Base-by-base conservation (phyloP, 2,888 invertebrate species). In the Petrolisthes manimaculis region DNA sequence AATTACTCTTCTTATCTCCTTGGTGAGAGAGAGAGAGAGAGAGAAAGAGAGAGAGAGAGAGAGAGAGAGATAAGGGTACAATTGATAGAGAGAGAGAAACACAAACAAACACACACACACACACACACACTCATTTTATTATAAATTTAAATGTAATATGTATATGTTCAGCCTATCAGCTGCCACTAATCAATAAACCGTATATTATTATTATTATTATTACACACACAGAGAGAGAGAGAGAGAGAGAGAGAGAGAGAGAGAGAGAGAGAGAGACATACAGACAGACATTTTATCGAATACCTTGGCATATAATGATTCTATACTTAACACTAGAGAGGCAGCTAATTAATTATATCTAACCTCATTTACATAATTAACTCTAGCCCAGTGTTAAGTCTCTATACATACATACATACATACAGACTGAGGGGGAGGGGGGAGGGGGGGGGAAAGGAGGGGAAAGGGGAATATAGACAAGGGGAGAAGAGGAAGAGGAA, bases 311-410 rank as follows among this genome's bases (percentile, higher is more conserved):
- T 53, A 83, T 71, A 83, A 71, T 83, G 54, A 83, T 83, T 75
- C 83, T 37, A 75, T 55, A 84, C 74, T 84, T 75, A 75, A 84
- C 55, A 84, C 55, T n/a, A n/a, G n/a, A n/a, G n/a, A n/a, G n/a
- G n/a, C n/a, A 75, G 83, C 5, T 75, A 75, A 12, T 56, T 84
- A 24, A 56, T 75, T 75, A 84, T 75, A n/a, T 84, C 55, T 75
- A 21, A n/a, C 55, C 83, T 55, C 83, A 84, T 75, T 84, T 75
- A 69, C 75, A 75, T 84, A 84, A 84, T 84, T 75, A 55, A 56
- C 51, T 74, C 21, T 21, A 75, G 18, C 74, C 51, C 75, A 67
- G 83, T 37, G 55, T 75, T 54, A 54, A 75, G 67, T 84, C 75
- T 54, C 21, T 77, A 14, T n/a, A n/a, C n/a, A n/a, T n/a, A n/a